Percentiles rank a stretch among this genome's conserved stretches.
Evolutionary conservation across 2,797 vertebrate species (phyloP).

Genomic region (Coreius guichenoti): DNA sequence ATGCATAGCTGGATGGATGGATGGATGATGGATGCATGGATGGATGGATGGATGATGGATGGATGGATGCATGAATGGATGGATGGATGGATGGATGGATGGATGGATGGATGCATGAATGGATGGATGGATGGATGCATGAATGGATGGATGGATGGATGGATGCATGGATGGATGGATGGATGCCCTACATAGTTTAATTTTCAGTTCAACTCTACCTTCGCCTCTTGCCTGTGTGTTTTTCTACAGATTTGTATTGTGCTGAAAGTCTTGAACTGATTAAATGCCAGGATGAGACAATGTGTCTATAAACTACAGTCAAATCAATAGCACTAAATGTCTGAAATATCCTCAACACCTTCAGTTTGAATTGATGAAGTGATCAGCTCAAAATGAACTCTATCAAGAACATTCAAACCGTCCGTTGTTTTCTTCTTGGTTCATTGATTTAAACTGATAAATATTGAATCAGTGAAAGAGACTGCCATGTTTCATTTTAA

Average conservation of each 20-base stretch:
- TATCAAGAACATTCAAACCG: slow-evolving; percentile 22
- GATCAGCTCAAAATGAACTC: slow-evolving; percentile 33
- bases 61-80: too few species aligned
- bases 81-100: too few species aligned
- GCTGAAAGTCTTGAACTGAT: neutral
- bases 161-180: too few species aligned
- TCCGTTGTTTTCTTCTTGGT: slow-evolving; percentile 38
- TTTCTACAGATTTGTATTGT: neutral
- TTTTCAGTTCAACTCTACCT: neutral
- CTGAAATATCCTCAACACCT: neutral
- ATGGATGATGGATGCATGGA: too few species aligned
- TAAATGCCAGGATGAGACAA: neutral
- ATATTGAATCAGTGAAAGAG: slow-evolving; percentile 59
- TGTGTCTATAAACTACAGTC: neutral
- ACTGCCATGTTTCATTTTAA: slow-evolving; percentile 36
- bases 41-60: too few species aligned
- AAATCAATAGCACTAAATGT: slow-evolving; percentile 1
- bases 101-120: too few species aligned
- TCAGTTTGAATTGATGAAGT: neutral
- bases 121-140: too few species aligned
- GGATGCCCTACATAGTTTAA: neutral
- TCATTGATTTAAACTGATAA: slow-evolving; percentile 47
- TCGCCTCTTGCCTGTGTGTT: neutral
- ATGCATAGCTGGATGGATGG: too few species aligned
- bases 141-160: too few species aligned